Conservation (phyloP, 2,797 vertebrate genomes). For the Mormyrus proboscirostris region DNA sequence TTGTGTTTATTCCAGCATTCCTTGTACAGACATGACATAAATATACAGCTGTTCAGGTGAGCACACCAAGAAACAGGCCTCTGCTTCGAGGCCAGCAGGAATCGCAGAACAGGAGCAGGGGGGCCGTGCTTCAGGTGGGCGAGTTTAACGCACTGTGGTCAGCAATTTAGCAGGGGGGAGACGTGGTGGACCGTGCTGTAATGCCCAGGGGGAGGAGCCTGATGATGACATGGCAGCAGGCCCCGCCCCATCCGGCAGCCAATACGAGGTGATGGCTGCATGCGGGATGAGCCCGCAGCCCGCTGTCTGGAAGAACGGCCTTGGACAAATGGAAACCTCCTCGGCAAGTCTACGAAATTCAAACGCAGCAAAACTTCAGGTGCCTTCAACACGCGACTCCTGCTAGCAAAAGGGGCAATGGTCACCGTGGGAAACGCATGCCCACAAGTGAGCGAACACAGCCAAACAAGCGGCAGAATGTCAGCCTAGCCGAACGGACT, state of each 20-base stretch:
- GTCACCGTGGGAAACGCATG: not conserved
- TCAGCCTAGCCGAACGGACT: not conserved
- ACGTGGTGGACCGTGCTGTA: not conserved
- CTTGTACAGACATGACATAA: not conserved
- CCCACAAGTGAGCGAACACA: not conserved
- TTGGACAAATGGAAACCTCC: not conserved
- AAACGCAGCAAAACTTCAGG: not conserved
- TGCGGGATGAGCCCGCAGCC: not conserved
- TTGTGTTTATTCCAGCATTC: not conserved
- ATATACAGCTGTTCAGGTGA: not conserved
- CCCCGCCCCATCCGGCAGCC: not conserved
- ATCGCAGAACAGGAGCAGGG: not conserved
- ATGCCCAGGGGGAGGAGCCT: not conserved
- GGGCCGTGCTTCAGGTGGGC: not conserved
- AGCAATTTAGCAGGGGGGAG: not conserved
- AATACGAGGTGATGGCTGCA: not conserved
- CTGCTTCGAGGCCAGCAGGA: not conserved
- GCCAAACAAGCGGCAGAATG: not conserved
- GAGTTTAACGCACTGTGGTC: not conserved
- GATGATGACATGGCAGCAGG: not conserved
- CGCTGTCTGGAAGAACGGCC: not conserved
- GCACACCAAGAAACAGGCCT: not conserved
- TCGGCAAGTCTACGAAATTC: not conserved
- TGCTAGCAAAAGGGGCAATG: not conserved
- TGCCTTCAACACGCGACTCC: not conserved